Conservation (phyloP, 2,797 vertebrate species). For the Takifugu ocellatus region DNA sequence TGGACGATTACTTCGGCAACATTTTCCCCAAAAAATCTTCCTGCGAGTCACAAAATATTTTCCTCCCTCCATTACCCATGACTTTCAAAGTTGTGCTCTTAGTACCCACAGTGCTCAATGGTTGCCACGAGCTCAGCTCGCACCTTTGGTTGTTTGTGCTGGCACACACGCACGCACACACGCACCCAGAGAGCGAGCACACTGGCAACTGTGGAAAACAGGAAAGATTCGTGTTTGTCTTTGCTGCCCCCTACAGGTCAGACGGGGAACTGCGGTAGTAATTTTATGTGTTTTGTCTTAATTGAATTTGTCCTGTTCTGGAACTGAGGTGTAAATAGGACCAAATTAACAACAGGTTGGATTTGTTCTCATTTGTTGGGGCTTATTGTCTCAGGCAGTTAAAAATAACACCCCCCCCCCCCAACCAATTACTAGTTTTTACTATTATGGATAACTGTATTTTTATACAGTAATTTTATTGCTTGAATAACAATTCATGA, state of each 20-base stretch:
- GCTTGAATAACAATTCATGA: no score
- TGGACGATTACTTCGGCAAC: constrained; percentile 54
- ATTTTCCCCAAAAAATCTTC: constrained; percentile 45
- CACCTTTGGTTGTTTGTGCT: constrained; percentile 3
- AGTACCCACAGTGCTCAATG: constrained; percentile 35
- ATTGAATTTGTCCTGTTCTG: neutral
- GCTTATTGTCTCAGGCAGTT: no score
- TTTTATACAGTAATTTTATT: no score
- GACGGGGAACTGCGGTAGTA: neutral
- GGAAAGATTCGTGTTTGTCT: no score
- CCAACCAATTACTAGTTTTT: no score
- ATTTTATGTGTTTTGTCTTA: no score
- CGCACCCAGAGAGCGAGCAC: neutral
- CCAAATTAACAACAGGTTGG: neutral
- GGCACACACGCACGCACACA: neutral
- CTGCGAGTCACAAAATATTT: constrained; percentile 49
- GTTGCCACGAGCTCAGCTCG: constrained; percentile 20
- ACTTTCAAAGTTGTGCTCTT: constrained; percentile 45
- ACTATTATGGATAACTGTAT: no score
- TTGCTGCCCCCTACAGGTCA: constrained; percentile 58
- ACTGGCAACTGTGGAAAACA: neutral
- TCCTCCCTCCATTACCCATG: constrained; percentile 47
- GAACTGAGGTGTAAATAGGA: no score
- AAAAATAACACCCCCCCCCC: no score
- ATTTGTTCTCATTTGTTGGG: neutral